Evolutionary conservation across 2,888 invertebrate genomes (phyloP), one percentile per base, ranked within the genome.

Genomic region (Sminthurinus aureus): DNA sequence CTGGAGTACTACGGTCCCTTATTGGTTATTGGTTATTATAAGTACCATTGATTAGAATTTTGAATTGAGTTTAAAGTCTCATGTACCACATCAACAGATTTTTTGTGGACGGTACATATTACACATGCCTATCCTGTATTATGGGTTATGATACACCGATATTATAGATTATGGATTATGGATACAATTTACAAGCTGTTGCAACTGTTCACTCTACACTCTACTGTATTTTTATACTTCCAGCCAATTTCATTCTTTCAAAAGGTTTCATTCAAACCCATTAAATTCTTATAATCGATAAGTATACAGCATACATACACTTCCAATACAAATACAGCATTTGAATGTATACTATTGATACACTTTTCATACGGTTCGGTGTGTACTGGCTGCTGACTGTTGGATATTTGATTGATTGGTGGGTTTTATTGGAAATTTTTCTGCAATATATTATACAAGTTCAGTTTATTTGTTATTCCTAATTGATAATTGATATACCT

Each of bases 201-300:
- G 6, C 38, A 38, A 38, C 38, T 38, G 38, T 38, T 4, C 38
- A 6, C 1, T 38, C 38, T 38, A 38, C 38, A 38, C 38, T 64
- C 3, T 64, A 64, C n/a, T 64, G 15, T 15, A 18, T 64, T 64
- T 15, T 64, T 2, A 64, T 20, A n/a, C 67, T 67, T 67, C 22
- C n/a, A n/a, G 11, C n/a, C 67, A 20, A 11, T 22, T 67, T 67
- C 22, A n/a, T 67, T 67, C 18, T 67, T 20, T n/a, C 20, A 67
- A 67, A 67, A 67, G 67, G 67, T 69, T 11, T 71, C 71, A 13
- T 75, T n/a, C 18, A 24, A 22, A 26, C 66, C 78, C 64, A 78
- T 78, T 78, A 78, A 64, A 64, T 78, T 71, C 38, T 38, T 38
- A 78, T 78, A 78, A 78, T 78, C 78, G 66, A n/a, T 64, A 66